Evolutionary conservation across 2,888 invertebrate genomes (phyloP).

Genomic region (Tuta absoluta): DNA sequence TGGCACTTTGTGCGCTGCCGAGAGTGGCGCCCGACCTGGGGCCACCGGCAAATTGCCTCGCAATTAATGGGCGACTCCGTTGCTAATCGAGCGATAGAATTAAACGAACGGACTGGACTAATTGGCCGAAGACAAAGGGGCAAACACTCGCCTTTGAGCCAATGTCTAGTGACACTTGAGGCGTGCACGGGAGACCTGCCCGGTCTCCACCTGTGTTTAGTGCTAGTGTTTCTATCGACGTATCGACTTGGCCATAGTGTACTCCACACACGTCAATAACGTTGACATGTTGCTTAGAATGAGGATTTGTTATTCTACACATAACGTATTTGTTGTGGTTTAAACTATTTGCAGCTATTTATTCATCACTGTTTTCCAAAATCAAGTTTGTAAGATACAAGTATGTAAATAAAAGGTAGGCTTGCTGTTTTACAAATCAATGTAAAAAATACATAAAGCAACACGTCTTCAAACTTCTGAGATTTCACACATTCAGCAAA

Average conservation of each 20-base stretch:
- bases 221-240: conserved; percentile 7
- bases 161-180: conserved; percentile 77
- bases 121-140: conserved; percentile 80
- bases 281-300: too few species aligned
- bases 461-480: too few species aligned
- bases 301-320: too few species aligned
- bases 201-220: conserved; percentile 21
- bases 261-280: too few species aligned
- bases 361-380: too few species aligned
- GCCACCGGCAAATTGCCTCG: conserved; percentile 66
- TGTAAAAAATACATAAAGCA: too few species aligned
- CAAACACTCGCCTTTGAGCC: conserved; percentile 78
- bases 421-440: too few species aligned
- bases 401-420: too few species aligned
- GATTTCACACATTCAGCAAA: too few species aligned
- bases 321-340: too few species aligned
- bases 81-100: conserved; percentile 81
- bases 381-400: too few species aligned
- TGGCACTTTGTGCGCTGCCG: conserved; percentile 32
- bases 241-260: neutral
- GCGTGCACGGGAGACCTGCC: conserved; percentile 38
- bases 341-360: too few species aligned
- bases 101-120: conserved; percentile 80
- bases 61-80: conserved; percentile 75
- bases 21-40: conserved; percentile 59